Evolutionary conservation across 2,888 invertebrate genomes (phyloP).

Genomic region (Priocnemis perturbator): DNA sequence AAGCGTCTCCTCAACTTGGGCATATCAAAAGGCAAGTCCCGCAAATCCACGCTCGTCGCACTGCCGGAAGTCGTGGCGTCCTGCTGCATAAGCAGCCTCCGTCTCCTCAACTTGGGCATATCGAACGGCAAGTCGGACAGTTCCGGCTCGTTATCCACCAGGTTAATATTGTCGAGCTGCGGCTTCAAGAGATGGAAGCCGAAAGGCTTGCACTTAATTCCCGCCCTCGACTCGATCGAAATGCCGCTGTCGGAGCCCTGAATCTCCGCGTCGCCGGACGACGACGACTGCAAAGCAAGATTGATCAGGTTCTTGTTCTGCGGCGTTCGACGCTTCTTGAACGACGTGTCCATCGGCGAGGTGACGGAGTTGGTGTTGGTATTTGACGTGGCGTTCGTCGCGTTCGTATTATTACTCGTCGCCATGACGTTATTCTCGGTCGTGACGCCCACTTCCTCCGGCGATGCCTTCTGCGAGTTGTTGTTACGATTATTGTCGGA

Average conservation of each 20-base stretch:
- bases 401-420: constrained; percentile 74
- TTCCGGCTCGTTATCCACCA: constrained; percentile 78
- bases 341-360: constrained; percentile 68
- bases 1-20: constrained; percentile 88
- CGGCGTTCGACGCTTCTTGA: constrained; percentile 81
- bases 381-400: constrained; percentile 54
- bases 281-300: constrained; percentile 81
- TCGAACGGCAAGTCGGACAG: constrained; percentile 90
- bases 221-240: constrained; percentile 89
- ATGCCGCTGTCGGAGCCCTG: constrained; percentile 93
- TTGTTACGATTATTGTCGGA: constrained; percentile 88
- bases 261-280: constrained; percentile 84
- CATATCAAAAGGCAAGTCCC: constrained; percentile 93
- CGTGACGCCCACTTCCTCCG: constrained; percentile 79
- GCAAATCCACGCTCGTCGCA: constrained; percentile 85
- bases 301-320: constrained; percentile 87
- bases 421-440: constrained; percentile 70
- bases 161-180: constrained; percentile 76
- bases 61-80: constrained; percentile 84
- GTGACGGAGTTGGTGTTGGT: constrained; percentile 62
- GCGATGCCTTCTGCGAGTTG: constrained; percentile 86
- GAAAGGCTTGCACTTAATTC: constrained; percentile 83
- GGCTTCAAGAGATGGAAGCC: constrained; percentile 78
- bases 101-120: constrained; percentile 89
- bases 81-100: constrained; percentile 81